Percentiles rank a stretch among this genome's conserved stretches.
Evolutionary conservation across 2,797 vertebrate genomes (phyloP).

Genomic region (Protosalanx chinensis): DNA sequence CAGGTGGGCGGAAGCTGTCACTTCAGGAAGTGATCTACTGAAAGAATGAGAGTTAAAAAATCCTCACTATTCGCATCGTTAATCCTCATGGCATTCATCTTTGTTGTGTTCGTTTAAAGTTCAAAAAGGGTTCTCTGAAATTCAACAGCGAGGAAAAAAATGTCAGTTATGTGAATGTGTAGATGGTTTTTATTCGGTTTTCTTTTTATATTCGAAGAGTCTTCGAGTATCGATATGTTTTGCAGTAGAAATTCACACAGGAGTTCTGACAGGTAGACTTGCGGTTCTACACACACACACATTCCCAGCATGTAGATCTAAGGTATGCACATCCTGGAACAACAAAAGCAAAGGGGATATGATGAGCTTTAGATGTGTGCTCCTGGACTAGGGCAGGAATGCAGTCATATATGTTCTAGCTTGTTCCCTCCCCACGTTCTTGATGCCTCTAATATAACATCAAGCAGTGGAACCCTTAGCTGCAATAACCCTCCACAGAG

Average conservation of each 20-base stretch:
- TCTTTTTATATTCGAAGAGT: too few species aligned
- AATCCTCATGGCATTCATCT: neutral
- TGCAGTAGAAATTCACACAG: neutral
- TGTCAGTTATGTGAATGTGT: too few species aligned
- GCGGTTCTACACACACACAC: neutral
- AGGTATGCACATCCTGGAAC: constrained; percentile 26
- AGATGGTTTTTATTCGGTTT: too few species aligned
- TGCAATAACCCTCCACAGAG: constrained; percentile 36
- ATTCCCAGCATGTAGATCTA: constrained; percentile 15
- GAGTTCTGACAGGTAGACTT: neutral
- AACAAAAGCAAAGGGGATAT: constrained; percentile 50
- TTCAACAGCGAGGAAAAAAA: too few species aligned
- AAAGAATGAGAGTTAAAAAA: neutral
- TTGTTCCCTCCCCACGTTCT: constrained; percentile 46
- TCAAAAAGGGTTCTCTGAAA: too few species aligned
- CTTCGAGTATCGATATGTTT: neutral
- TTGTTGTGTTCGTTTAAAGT: neutral
- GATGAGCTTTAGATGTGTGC: constrained; percentile 48
- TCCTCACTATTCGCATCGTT: neutral
- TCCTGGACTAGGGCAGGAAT: constrained; percentile 70
- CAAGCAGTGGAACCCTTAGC: constrained; percentile 20
- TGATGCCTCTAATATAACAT: constrained; percentile 42
- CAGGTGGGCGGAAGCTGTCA: constrained; percentile 55
- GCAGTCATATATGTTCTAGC: constrained; percentile 61
- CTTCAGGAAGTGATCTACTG: constrained; percentile 26